A percentile compares a stretch with the other conserved stretches of the same genome.
Evolutionary conservation across 2,113 vertebrate species (phyloP).

Genomic region (Pelusios castaneus): DNA sequence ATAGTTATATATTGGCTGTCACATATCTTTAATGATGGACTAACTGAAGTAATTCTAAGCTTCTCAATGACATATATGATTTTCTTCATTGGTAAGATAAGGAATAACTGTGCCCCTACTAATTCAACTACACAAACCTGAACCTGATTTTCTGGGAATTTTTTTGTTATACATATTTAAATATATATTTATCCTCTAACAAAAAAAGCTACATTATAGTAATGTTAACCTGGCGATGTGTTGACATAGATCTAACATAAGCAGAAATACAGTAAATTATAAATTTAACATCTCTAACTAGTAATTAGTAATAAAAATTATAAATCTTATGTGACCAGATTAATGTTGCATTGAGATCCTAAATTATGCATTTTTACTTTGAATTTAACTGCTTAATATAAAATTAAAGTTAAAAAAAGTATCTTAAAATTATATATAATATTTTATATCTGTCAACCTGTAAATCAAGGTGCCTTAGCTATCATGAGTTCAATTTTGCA

Average conservation of each 20-base stretch:
- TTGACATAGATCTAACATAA: not conserved
- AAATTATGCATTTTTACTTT: not conserved
- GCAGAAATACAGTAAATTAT: not conserved
- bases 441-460: not conserved
- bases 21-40: slow-evolving; percentile 45
- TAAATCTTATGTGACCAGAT: not conserved
- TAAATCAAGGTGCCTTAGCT: not conserved
- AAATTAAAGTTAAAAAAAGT: not conserved
- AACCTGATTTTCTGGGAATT: not conserved
- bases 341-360: not conserved
- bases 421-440: not conserved
- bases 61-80: slow-evolving; percentile 39
- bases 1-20: slow-evolving; percentile 4
- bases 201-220: not conserved
- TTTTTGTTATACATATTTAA: not conserved
- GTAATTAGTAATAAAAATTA: not conserved
- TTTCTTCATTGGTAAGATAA: slow-evolving; percentile 46
- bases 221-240: not conserved
- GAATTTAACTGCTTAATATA: not conserved
- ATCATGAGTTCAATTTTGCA: not conserved
- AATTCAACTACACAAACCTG: not conserved
- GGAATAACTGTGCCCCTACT: not conserved
- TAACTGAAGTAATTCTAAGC: slow-evolving; percentile 43
- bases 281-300: not conserved
- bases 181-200: not conserved